phyloP scores from a whole-genome alignment of 2,888 invertebrate species.

The Arrhopalites spinosus region DNA sequence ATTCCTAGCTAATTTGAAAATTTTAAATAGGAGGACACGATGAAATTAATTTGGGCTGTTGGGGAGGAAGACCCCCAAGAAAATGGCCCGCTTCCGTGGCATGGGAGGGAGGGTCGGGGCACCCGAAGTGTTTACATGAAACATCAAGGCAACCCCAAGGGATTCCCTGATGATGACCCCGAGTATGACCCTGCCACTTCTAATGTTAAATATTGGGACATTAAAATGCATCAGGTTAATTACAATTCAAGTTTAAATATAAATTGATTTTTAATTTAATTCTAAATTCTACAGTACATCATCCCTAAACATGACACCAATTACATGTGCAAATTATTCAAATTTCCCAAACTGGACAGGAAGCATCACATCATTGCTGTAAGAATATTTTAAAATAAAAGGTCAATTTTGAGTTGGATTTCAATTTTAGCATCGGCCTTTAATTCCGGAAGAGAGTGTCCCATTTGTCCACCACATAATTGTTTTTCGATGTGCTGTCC shows the following conservation, averaged over 20 bases:
- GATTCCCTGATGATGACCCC: conserved; percentile 7
- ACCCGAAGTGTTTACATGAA: conserved; percentile 69
- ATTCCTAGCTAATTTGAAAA: not conserved
- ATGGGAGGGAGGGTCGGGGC: conserved; percentile 65
- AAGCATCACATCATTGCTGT: conserved; percentile 82
- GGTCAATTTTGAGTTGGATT: too few species aligned
- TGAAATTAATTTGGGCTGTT: conserved; percentile 77
- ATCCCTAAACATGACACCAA: conserved; percentile 62
- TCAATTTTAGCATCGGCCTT: conserved; percentile 57
- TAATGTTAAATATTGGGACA: conserved; percentile 26
- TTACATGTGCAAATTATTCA: conserved; percentile 88
- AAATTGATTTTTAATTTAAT: too few species aligned
- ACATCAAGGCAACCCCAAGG: not conserved
- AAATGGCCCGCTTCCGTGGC: conserved; percentile 62
- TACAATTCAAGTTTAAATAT: not conserved
- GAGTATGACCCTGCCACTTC: not conserved
- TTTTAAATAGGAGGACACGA: conserved; percentile 65
- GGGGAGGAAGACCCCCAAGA: conserved; percentile 33
- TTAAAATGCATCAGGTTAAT: not conserved
- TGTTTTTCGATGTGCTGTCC: conserved; percentile 73
- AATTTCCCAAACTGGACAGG: conserved; percentile 69
- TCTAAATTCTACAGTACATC: not conserved
- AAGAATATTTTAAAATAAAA: conserved; percentile 55
- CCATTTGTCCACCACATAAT: conserved; percentile 83
- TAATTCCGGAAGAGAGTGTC: conserved; percentile 63